Conservation (phyloP, 2,888 invertebrate species). For the Caenorhabditis afra region DNA sequence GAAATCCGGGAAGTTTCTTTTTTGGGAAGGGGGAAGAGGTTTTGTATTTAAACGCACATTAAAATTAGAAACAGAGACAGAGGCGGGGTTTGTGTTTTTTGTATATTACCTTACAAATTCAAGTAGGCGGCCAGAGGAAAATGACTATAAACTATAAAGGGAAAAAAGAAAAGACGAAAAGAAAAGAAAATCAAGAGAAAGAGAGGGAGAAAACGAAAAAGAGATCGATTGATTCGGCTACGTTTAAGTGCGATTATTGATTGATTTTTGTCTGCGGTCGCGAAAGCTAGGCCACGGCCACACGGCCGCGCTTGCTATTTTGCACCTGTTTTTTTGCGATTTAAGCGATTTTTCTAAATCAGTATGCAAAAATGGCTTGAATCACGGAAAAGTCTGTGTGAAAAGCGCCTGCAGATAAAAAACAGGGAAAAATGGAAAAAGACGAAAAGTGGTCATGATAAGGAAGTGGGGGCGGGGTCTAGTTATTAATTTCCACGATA, state of each 20-base stretch:
- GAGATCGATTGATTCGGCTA: background rate
- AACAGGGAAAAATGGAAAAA: no score
- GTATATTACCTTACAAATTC: no score
- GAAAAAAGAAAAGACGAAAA: slow-evolving; percentile 16
- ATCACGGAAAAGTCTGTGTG: no score
- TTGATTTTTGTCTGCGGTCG: no score
- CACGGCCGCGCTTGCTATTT: no score
- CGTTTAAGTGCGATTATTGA: no score
- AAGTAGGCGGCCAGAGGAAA: no score
- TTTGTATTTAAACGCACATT: slow-evolving; percentile 48
- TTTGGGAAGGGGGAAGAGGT: background rate
- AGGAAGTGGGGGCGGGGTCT: background rate
- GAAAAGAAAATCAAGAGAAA: slow-evolving; percentile 13
- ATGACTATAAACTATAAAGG: slow-evolving; percentile 19
- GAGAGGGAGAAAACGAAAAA: background rate
- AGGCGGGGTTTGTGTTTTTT: background rate
- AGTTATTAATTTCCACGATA: no score
- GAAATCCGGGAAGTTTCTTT: background rate
- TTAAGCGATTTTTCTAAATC: background rate
- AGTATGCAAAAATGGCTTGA: background rate
- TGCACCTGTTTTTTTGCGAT: no score
- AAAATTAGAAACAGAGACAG: slow-evolving; percentile 1
- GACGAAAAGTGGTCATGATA: slow-evolving; percentile 21
- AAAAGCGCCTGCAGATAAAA: no score
- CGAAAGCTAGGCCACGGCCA: no score